Percentiles rank a stretch among this genome's conserved stretches.
Evolutionary conservation across 2,797 vertebrate genomes (phyloP).

Genomic region (Typhlichthys eigenmanni): DNA sequence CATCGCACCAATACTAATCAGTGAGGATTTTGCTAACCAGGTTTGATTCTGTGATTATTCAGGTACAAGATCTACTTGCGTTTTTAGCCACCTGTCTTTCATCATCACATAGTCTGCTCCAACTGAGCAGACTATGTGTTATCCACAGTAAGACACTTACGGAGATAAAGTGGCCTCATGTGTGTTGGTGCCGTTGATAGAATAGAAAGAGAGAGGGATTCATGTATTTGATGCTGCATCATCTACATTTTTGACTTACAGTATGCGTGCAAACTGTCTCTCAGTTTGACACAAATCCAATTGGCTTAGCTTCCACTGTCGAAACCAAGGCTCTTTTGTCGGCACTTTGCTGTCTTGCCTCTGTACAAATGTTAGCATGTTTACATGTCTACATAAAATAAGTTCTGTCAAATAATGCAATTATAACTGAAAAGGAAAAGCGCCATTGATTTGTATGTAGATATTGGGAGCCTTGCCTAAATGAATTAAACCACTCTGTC

Average conservation of each 20-base stretch:
- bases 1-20: constrained; percentile 52
- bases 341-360: constrained; percentile 1
- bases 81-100: no score
- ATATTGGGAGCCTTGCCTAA: constrained; percentile 43
- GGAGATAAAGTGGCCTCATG: not conserved
- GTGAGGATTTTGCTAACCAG: constrained; percentile 17
- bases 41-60: not conserved
- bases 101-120: no score
- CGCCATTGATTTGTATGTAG: constrained; percentile 59
- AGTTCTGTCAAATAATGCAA: constrained; percentile 27
- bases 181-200: constrained; percentile 18
- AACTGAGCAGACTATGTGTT: not conserved
- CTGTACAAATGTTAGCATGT: constrained; percentile 12
- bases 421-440: constrained; percentile 43
- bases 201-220: constrained; percentile 8
- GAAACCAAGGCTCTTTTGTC: constrained; percentile 11
- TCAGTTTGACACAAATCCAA: constrained; percentile 26
- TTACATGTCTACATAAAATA: constrained; percentile 49
- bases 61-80: constrained; percentile 11
- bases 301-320: constrained; percentile 27
- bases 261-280: constrained; percentile 4
- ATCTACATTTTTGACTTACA: constrained; percentile 34
- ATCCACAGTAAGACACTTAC: constrained; percentile 3
- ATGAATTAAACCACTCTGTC: constrained; percentile 68
- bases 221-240: constrained; percentile 17